phyloP scores from a whole-genome alignment of 2,888 invertebrate genomes.

The Ypsolopha sequella region DNA sequence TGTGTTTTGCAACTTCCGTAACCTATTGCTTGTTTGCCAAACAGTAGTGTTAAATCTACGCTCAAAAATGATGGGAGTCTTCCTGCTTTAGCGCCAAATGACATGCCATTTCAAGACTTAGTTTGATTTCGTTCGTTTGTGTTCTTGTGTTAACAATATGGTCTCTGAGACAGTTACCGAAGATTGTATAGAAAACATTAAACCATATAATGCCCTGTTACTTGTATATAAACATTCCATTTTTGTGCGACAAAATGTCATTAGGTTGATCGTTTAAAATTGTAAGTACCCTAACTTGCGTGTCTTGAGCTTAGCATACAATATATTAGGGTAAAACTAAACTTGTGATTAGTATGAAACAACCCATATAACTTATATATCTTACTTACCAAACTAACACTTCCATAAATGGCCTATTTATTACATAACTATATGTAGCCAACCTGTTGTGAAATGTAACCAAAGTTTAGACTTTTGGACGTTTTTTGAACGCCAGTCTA shows the following conservation, averaged over 20 bases:
- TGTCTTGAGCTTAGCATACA: no score
- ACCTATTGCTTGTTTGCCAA: neutral
- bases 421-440: conserved; percentile 8
- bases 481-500: conserved; percentile 49
- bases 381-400: conserved; percentile 19
- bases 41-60: neutral
- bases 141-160: no score
- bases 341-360: neutral
- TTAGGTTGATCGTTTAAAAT: no score
- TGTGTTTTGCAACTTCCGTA: neutral
- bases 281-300: no score
- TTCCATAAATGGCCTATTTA: conserved; percentile 54
- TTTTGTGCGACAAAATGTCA: no score
- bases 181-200: no score
- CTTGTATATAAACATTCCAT: no score
- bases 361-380: neutral
- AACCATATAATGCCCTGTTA: no score
- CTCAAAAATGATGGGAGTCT: conserved; percentile 14
- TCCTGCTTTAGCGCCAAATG: conserved; percentile 20
- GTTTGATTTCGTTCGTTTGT: no score
- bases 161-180: no score
- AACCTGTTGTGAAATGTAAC: conserved; percentile 46
- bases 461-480: conserved; percentile 55
- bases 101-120: no score
- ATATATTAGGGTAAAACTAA: no score